phyloP scores from a whole-genome alignment of 1,140 invertebrate genomes.

The Philopotamus ludificatus region DNA sequence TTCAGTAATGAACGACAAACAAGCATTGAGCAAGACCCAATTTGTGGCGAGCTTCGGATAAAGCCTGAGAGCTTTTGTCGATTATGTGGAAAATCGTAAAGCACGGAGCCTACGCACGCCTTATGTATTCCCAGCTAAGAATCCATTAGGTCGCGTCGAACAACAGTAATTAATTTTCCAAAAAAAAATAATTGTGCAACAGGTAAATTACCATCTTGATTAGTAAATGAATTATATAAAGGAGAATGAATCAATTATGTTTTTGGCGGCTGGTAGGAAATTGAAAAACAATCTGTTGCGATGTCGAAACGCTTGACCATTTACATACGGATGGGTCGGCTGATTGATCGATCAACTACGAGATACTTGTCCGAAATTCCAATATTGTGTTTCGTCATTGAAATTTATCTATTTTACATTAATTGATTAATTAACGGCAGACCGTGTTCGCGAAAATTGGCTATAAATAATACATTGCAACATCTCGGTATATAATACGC shows the following conservation, averaged over 20 bases:
- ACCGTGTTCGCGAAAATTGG: too few relatives aligned
- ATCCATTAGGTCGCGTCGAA: background rate
- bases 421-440: too few relatives aligned
- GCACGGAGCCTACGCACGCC: background rate
- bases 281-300: background rate
- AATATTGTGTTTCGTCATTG: conserved; percentile 11
- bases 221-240: conserved; percentile 4
- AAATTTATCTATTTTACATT: too few relatives aligned
- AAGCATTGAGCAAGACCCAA: too few relatives aligned
- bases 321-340: conserved; percentile 22
- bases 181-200: background rate
- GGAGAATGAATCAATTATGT: conserved; percentile 1
- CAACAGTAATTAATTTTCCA: background rate
- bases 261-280: conserved; percentile 4
- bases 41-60: too few relatives aligned
- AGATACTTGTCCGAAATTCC: background rate
- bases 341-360: conserved; percentile 22
- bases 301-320: background rate
- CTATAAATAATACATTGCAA: too few relatives aligned
- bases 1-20: too few relatives aligned
- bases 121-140: background rate
- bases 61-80: background rate
- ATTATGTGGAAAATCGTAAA: background rate
- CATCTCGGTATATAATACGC: too few relatives aligned
- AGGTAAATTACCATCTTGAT: background rate